Percentiles rank a stretch among this genome's conserved stretches.
Evolutionary conservation across 2,888 invertebrate species (phyloP).

Genomic region (Mythimna albipuncta): DNA sequence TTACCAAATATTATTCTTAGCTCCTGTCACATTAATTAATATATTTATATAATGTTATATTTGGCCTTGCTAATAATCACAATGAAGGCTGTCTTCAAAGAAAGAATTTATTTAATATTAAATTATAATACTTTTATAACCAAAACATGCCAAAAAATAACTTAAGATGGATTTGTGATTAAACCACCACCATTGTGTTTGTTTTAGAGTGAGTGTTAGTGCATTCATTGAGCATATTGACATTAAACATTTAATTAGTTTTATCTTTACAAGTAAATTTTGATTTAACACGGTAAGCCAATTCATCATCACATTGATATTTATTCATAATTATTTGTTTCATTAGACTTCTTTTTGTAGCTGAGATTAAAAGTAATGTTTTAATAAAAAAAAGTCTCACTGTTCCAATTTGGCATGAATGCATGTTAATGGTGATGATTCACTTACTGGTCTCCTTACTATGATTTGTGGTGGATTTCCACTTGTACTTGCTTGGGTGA

Average conservation of each 20-base stretch:
- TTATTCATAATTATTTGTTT: constrained; percentile 32
- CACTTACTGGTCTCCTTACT: constrained; percentile 89
- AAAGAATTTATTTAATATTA: constrained; percentile 22
- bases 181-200: constrained; percentile 63
- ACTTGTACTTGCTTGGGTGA: constrained; percentile 87
- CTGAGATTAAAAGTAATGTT: constrained; percentile 2
- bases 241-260: constrained; percentile 9
- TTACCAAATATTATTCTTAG: not conserved
- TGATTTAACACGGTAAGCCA: constrained; percentile 34
- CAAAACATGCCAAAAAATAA: constrained; percentile 38
- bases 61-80: constrained; percentile 52
- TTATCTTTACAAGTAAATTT: constrained; percentile 25
- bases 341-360: constrained; percentile 24
- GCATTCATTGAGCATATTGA: constrained; percentile 49
- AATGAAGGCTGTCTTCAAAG: constrained; percentile 46
- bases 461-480: constrained; percentile 89
- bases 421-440: constrained; percentile 68
- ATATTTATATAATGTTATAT: constrained; percentile 35
- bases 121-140: constrained; percentile 29
- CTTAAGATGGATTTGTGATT: constrained; percentile 39
- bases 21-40: constrained; percentile 34
- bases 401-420: constrained; percentile 57
- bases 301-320: constrained; percentile 36
- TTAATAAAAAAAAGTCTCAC: constrained; percentile 50
- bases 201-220: constrained; percentile 47